Percentiles rank a stretch among this genome's conserved stretches.
Conservation (phyloP, 2,888 invertebrate species). For the Cosmia trapezina region DNA sequence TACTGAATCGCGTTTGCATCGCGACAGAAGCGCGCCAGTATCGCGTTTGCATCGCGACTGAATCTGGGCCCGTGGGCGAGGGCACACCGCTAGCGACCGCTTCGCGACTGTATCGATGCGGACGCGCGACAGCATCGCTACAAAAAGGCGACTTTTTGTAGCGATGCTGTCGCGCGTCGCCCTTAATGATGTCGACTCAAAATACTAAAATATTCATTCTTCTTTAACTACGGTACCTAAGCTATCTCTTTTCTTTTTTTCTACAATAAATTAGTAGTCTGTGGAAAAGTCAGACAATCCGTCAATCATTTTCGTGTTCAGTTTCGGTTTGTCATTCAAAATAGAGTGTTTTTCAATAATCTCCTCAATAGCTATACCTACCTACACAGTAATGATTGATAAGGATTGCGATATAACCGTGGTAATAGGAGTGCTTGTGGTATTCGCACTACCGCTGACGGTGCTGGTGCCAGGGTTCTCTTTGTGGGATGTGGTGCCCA, state of each 20-base stretch:
- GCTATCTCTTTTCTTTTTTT: constrained; percentile 11
- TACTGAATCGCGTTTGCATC: no score
- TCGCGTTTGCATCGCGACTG: no score
- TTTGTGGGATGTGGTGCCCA: constrained; percentile 82
- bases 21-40: no score
- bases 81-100: no score
- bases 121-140: no score
- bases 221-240: neutral
- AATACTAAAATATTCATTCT: constrained; percentile 4
- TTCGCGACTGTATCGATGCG: no score
- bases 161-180: no score
- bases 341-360: constrained; percentile 42
- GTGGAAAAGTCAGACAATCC: constrained; percentile 22
- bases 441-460: constrained; percentile 82
- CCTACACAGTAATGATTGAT: constrained; percentile 72
- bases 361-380: constrained; percentile 15
- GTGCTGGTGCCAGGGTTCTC: constrained; percentile 82
- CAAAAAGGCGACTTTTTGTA: no score
- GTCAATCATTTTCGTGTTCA: constrained; percentile 11
- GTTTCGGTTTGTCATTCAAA: constrained; percentile 47
- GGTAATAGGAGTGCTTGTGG: constrained; percentile 71
- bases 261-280: constrained; percentile 14
- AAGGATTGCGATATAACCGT: constrained; percentile 69
- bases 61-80: no score
- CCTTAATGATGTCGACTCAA: neutral